Percentiles rank a stretch among this genome's conserved stretches.
These are phyloP conservation scores for Eutolmus rufibarbis DNA, from an alignment of 2,888 invertebrate genomes.

Conservation along the genomic window DNA sequence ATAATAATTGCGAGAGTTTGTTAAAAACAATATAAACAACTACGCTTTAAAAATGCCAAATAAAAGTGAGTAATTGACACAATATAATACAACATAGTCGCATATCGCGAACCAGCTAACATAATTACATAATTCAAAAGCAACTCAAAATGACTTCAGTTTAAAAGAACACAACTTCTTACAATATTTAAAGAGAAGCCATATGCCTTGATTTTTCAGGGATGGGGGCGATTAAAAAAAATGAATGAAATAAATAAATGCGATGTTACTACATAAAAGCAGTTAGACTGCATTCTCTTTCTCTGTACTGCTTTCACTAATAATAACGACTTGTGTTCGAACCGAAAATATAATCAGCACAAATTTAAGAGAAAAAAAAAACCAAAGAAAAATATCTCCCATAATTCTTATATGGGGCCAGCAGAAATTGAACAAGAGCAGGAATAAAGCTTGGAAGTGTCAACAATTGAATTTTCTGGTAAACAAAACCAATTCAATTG, in stretches of 20 bases:
- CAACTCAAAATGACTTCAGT: neutral
- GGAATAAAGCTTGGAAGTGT: neutral
- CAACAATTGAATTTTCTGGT: conserved; percentile 4
- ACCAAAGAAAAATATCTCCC: neutral
- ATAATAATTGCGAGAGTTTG: neutral
- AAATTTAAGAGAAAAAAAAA: neutral
- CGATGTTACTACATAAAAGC: neutral
- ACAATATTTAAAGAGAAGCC: neutral
- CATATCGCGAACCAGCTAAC: neutral
- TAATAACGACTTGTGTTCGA: neutral
- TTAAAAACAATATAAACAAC: neutral
- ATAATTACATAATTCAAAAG: neutral
- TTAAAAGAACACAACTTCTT: neutral
- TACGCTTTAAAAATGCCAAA: neutral
- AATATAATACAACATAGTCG: neutral
- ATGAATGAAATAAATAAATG: neutral
- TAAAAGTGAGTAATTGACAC: neutral
- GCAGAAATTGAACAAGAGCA: neutral
- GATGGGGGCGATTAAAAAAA: neutral
- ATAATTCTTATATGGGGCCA: neutral
- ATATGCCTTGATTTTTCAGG: neutral
- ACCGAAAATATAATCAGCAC: neutral
- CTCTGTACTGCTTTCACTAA: neutral
- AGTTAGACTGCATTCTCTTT: neutral
- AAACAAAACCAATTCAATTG: neutral